A percentile compares a stretch with the other conserved stretches of the same genome.
Conservation (phyloP, 2,888 invertebrate species). For the Cynaeus angustus region DNA sequence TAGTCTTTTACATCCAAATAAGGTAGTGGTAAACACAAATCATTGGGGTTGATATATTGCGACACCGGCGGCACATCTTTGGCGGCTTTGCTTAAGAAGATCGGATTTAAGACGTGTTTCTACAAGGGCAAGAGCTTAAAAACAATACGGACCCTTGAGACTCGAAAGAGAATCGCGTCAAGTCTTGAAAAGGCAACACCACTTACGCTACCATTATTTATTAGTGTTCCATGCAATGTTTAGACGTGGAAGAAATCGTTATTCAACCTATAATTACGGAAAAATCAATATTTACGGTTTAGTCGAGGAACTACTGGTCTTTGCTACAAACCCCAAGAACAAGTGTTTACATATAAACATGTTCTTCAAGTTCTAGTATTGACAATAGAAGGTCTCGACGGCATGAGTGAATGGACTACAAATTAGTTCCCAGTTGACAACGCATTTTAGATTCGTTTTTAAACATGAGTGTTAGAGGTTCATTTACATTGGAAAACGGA, state of each 20-base stretch:
- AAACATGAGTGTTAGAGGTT: background rate
- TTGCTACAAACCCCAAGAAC: conserved; percentile 1
- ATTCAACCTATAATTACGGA: no score
- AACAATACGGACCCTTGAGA: background rate
- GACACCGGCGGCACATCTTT: conserved; percentile 41
- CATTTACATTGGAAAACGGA: background rate
- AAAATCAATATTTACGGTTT: conserved; percentile 29
- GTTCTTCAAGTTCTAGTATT: conserved; percentile 20
- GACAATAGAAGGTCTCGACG: background rate
- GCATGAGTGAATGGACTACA: conserved; percentile 13
- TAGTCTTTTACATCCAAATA: conserved; percentile 31
- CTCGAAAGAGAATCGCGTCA: background rate
- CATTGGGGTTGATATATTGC: conserved; percentile 47
- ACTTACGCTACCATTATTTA: no score
- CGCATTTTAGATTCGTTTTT: background rate
- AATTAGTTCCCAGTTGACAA: conserved; percentile 12
- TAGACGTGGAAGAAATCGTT: no score
- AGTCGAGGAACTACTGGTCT: conserved; percentile 19
- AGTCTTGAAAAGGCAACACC: no score
- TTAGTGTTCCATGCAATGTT: no score
- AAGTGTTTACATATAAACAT: conserved; percentile 19
- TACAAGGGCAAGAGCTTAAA: background rate
- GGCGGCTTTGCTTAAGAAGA: conserved; percentile 21
- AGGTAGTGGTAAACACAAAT: conserved; percentile 46
- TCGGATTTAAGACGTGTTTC: conserved; percentile 7